These are phyloP conservation scores for Antechinus flavipes DNA, from an alignment of 2,113 vertebrate genomes.

Conservation along the genomic window DNA sequence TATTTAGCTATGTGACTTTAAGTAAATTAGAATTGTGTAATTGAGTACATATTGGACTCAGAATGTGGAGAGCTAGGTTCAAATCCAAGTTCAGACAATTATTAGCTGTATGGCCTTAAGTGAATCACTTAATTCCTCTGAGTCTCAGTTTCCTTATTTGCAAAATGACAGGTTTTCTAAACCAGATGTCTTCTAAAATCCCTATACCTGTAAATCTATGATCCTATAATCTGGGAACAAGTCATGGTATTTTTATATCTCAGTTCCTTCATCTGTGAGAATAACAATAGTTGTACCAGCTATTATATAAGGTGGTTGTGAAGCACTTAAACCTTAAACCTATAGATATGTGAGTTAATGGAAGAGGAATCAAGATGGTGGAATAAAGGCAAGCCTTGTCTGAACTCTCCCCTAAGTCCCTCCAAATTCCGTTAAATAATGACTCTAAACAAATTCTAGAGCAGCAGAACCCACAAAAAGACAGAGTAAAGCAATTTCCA, in stretches of 20 bases:
- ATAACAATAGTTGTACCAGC: not conserved
- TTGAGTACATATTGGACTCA: not conserved
- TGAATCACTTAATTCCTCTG: not conserved
- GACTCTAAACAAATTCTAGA: too few relatives aligned
- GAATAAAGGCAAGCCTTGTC: too few relatives aligned
- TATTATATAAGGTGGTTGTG: not conserved
- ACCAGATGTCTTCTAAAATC: not conserved
- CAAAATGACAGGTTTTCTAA: not conserved
- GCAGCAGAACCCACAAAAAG: too few relatives aligned
- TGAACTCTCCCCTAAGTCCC: too few relatives aligned
- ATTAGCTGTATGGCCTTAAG: not conserved
- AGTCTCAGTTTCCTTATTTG: not conserved
- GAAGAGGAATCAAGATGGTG: too few relatives aligned
- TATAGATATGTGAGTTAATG: too few relatives aligned
- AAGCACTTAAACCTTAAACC: too few relatives aligned
- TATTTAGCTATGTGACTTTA: not conserved
- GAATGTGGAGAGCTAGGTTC: not conserved
- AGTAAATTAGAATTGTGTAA: not conserved
- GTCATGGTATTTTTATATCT: not conserved
- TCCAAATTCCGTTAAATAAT: too few relatives aligned
- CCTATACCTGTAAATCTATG: not conserved
- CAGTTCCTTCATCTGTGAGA: not conserved
- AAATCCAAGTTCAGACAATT: not conserved
- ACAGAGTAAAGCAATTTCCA: too few relatives aligned
- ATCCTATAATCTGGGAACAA: not conserved